Conservation (phyloP, 2,888 invertebrate species). For the Dorcus hopei region DNA sequence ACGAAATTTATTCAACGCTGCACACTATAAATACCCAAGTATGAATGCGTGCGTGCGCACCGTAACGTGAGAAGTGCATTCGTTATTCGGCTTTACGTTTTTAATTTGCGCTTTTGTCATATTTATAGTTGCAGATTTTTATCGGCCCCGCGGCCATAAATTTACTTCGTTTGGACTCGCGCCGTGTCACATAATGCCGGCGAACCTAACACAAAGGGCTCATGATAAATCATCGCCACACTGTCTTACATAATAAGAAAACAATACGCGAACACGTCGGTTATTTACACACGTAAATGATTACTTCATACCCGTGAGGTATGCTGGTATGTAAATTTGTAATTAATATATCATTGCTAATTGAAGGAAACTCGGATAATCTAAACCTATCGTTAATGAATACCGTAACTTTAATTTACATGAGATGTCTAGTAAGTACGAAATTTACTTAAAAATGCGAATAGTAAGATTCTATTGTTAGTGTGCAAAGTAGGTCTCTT, state of each 20-base stretch:
- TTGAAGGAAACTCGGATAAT: neutral
- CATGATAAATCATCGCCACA: slow-evolving; percentile 5
- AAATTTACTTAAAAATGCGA: too few relatives aligned
- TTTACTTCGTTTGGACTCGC: slow-evolving; percentile 16
- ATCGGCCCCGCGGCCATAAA: slow-evolving; percentile 16
- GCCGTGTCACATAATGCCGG: neutral
- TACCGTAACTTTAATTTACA: too few relatives aligned
- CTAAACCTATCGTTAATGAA: too few relatives aligned
- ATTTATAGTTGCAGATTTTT: slow-evolving; percentile 24
- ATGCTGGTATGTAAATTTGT: slow-evolving; percentile 2
- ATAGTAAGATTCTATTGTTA: too few relatives aligned
- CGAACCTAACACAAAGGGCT: neutral
- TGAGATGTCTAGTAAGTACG: too few relatives aligned
- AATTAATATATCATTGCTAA: slow-evolving; percentile 16
- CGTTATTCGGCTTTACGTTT: slow-evolving; percentile 18
- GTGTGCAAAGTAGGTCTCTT: too few relatives aligned
- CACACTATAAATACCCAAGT: slow-evolving; percentile 12
- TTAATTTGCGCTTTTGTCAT: slow-evolving; percentile 24
- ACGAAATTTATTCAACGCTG: slow-evolving; percentile 14
- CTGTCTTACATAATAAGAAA: neutral
- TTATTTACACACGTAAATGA: neutral
- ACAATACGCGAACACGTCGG: neutral
- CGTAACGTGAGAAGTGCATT: slow-evolving; percentile 17
- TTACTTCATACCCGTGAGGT: neutral
- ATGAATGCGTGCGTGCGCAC: slow-evolving; percentile 5